Base-by-base conservation (phyloP, 2,888 invertebrate genomes). In the Drosophila colorata region DNA sequence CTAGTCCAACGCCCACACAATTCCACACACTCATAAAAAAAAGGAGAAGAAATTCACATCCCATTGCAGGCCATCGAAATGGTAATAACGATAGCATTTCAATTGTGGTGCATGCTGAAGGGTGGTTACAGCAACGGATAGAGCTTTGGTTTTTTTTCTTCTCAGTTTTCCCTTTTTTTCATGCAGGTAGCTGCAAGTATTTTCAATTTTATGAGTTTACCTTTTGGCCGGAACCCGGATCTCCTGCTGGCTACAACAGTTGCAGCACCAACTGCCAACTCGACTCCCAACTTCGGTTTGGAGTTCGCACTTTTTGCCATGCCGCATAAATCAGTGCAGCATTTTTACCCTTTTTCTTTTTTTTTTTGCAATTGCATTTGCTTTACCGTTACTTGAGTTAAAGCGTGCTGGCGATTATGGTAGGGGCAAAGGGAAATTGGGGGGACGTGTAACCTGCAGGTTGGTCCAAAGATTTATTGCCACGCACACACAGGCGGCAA, bases 191-290 rank as follows among this genome's bases (percentile, higher is more conserved):
- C 79, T 66, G 71, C 69, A 80, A 74, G 72, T 75, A 75, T 80
- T 80, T 86, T 79, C 74, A 80, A 80, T 78, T 86, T 86, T 78
- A 81, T 86, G 81, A 81, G 76, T 77, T 72, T 79, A 80, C 78
- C 80, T 77, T 76, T 73, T 67, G 78, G 73, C 47, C 68, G 66
- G 59, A 44, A 51, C 38, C 38, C 57, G 64, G 53, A 67, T 68
- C 66, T 61, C 56, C 61, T 59, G 58, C 41, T 56, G 67, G 58
- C 64, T 25, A 44, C 41, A 56, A 55, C 69, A 47, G 73, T 43
- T 61, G 56, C 55, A 43, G 58, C 44, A 33, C 20, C 33, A 41
- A 69, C 44, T 63, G 58, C 46, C 57, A 61, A 49, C 66, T 73
- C 51, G 53, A 57, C 55, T 51, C 68, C 4, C 59, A 59, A 61